A percentile compares a stretch with the other conserved stretches of the same genome.
Conservation (phyloP, 2,797 vertebrate species). For the Ibycter americanus region DNA sequence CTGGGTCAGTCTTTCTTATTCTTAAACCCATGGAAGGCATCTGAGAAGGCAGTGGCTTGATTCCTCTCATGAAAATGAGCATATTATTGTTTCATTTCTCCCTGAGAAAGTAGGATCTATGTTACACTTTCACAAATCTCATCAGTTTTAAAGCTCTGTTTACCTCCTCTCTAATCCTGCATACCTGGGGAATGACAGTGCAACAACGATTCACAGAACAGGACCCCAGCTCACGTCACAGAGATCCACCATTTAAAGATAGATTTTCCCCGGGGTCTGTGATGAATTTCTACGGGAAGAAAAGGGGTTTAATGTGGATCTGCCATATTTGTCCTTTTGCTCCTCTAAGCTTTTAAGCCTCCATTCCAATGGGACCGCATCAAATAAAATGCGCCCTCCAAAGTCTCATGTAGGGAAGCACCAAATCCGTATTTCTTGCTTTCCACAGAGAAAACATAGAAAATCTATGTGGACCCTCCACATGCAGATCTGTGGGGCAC, state of each 20-base stretch:
- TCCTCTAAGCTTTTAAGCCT: neutral
- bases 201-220: neutral
- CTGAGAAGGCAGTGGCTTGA: neutral
- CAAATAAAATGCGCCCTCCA: neutral
- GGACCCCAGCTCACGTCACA: neutral
- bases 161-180: neutral
- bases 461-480: constrained; percentile 24
- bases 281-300: neutral
- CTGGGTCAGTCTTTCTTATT: neutral
- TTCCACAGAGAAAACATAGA: neutral
- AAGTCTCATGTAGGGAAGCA: neutral
- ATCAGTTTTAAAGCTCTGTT: neutral
- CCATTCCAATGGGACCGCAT: neutral
- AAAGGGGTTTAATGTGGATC: neutral
- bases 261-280: neutral
- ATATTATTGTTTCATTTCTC: neutral
- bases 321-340: neutral
- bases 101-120: neutral
- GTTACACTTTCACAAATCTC: neutral
- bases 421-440: neutral
- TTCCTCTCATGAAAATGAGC: neutral
- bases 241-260: neutral
- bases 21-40: neutral
- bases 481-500: constrained; percentile 18
- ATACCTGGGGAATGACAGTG: neutral